A percentile compares a stretch with the other conserved stretches of the same genome.
These are phyloP conservation scores for Bombyx mori DNA, from an alignment of 1,140 invertebrate genomes.

Conservation along the genomic window ASM3026992v2 NC_085130.1:12572501-12573000, in stretches of 20 bases:
- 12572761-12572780: not conserved
- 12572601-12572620: too few relatives aligned
- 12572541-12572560: too few relatives aligned
- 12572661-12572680: too few relatives aligned
- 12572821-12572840: not conserved
- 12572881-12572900: not conserved
- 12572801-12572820: not conserved
- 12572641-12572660: too few relatives aligned
- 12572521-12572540: too few relatives aligned
- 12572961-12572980: slow-evolving; percentile 38
- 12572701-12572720: not conserved
- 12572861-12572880: too few relatives aligned
- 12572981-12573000: slow-evolving; percentile 26
- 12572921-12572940: slow-evolving; percentile 10
- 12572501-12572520: too few relatives aligned
- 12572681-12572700: too few relatives aligned
- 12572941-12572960: slow-evolving; percentile 42
- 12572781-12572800: not conserved
- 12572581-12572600: too few relatives aligned
- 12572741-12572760: not conserved
- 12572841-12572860: not conserved
- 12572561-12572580: too few relatives aligned
- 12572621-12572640: too few relatives aligned
- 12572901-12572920: not conserved
- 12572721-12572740: not conserved